Conservation (phyloP, 2,797 vertebrate species). For the Helicolenus hilgendorfi region DNA sequence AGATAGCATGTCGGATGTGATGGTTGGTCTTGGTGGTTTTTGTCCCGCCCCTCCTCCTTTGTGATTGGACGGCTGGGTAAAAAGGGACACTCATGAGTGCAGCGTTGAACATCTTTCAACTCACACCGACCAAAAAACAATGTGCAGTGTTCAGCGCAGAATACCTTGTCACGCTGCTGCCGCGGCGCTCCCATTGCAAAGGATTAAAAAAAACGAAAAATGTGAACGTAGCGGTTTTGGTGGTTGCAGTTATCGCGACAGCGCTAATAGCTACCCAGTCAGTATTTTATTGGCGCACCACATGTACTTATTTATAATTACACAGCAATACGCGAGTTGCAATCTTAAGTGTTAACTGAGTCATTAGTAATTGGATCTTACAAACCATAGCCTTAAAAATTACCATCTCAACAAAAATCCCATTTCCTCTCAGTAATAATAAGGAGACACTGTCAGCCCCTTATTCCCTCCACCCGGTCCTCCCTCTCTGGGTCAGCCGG, state of each 20-base stretch:
- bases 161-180: too few relatives aligned
- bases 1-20: too few relatives aligned
- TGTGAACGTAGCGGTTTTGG: too few relatives aligned
- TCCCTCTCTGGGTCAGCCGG: conserved; percentile 35
- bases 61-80: too few relatives aligned
- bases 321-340: not conserved
- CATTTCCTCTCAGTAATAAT: conserved; percentile 58
- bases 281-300: not conserved
- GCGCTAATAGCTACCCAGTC: not conserved
- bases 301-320: not conserved
- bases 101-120: too few relatives aligned
- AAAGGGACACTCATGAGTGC: too few relatives aligned
- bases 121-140: too few relatives aligned
- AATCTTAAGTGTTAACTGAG: not conserved
- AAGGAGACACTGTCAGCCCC: not conserved
- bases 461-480: not conserved
- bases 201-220: too few relatives aligned
- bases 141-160: fast-evolving
- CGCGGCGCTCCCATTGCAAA: too few relatives aligned
- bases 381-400: not conserved
- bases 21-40: too few relatives aligned
- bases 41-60: too few relatives aligned
- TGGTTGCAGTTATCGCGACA: too few relatives aligned
- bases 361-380: not conserved
- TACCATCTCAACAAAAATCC: not conserved